These are phyloP conservation scores for Panagrolaimus sp. DNA, from an alignment of 1,140 invertebrate species.

Conservation along the genomic window DNA sequence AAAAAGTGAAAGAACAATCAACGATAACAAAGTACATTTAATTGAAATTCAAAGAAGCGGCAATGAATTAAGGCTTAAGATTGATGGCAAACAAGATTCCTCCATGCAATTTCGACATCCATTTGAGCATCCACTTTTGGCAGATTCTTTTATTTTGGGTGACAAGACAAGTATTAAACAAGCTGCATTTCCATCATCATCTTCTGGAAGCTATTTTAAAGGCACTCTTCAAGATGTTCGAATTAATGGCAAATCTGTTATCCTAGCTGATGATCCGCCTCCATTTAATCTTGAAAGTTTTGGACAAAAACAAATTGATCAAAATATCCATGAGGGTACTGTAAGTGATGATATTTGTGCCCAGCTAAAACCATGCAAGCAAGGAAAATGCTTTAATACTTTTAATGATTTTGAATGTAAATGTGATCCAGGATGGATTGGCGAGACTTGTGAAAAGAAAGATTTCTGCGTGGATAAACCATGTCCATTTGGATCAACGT, in stretches of 20 bases:
- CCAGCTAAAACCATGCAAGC: slow-evolving; percentile 48
- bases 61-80: slow-evolving; percentile 25
- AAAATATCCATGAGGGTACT: slow-evolving; percentile 65
- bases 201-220: slow-evolving; percentile 66
- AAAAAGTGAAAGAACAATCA: slow-evolving; percentile 7
- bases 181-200: not conserved
- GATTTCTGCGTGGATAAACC: slow-evolving; percentile 75
- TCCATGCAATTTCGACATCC: slow-evolving; percentile 23
- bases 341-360: slow-evolving; percentile 71
- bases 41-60: slow-evolving; percentile 25
- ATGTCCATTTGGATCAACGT: slow-evolving; percentile 74
- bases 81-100: slow-evolving; percentile 65
- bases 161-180: slow-evolving; percentile 29
- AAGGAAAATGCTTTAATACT: slow-evolving; percentile 45
- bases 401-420: slow-evolving; percentile 65
- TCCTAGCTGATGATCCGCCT: slow-evolving; percentile 59
- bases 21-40: slow-evolving; percentile 43
- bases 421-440: slow-evolving; percentile 80
- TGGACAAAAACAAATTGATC: slow-evolving; percentile 18
- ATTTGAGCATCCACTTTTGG: slow-evolving; percentile 48
- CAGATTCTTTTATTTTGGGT: slow-evolving; percentile 53
- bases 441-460: slow-evolving; percentile 81
- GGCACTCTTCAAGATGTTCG: slow-evolving; percentile 88
- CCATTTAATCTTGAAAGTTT: slow-evolving; percentile 58
- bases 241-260: slow-evolving; percentile 63